Conservation (phyloP, 2,888 invertebrate genomes). For the Nymphalis polychloros region DNA sequence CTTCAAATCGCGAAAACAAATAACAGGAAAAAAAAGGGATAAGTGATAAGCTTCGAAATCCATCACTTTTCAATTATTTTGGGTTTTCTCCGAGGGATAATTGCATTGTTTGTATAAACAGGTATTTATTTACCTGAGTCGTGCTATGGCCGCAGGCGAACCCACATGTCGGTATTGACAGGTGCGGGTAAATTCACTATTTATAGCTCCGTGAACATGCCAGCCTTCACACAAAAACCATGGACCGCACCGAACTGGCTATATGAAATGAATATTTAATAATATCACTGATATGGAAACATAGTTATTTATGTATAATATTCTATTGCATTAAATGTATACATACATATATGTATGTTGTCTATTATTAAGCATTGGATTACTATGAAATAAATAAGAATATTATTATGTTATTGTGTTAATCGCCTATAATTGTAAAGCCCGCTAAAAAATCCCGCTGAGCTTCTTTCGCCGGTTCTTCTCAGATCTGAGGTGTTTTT, state of each 20-base stretch:
- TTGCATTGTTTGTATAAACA: constrained; percentile 40
- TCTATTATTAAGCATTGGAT: too few relatives aligned
- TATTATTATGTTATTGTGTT: too few relatives aligned
- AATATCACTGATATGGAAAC: background rate
- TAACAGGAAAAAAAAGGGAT: constrained; percentile 13
- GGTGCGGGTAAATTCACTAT: constrained; percentile 49
- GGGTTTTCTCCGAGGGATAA: constrained; percentile 35
- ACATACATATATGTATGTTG: too few relatives aligned
- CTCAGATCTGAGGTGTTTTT: too few relatives aligned
- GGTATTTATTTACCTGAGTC: constrained; percentile 44
- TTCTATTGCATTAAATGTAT: too few relatives aligned
- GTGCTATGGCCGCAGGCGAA: constrained; percentile 30
- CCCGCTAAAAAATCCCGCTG: too few relatives aligned
- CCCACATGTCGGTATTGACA: constrained; percentile 53
- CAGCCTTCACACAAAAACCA: constrained; percentile 22
- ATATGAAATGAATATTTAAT: background rate
- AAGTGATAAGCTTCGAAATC: constrained; percentile 14
- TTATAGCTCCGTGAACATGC: constrained; percentile 45
- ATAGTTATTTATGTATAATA: too few relatives aligned
- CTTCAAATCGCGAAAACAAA: constrained; percentile 15
- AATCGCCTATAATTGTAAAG: too few relatives aligned
- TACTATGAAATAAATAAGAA: too few relatives aligned
- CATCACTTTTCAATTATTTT: constrained; percentile 39
- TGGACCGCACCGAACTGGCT: constrained; percentile 1
- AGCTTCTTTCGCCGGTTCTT: too few relatives aligned